Evolutionary conservation across 2,113 vertebrate genomes (phyloP), one percentile per base, ranked within the genome.

Genomic region (Pao palembangensis): DNA sequence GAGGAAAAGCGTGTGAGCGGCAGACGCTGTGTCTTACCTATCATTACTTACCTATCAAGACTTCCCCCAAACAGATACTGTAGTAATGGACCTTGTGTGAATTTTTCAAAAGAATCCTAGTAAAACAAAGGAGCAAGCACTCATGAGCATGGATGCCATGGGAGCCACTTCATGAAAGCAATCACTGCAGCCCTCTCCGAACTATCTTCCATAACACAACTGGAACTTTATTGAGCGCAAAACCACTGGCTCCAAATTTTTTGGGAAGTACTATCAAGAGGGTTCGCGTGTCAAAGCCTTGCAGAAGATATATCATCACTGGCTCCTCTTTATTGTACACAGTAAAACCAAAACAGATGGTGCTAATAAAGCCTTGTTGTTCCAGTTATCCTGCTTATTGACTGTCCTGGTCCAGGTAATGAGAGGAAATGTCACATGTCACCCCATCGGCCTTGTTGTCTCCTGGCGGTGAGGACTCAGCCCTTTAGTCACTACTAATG

Each of bases 311-410:
- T 72, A 75, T 20, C 57, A 84, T 64, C 67, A 5, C 54, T 73
- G 49, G 64, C 17, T 69, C 38, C 53, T 75, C 68, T 76, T 72
- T 17, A 42, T 61, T 69, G 55, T 74, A 46, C 59, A 50, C 75
- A 78, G 77, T 79, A 84, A 90, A 90, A 80, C 81, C 57, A 69
- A 87, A 91, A 79, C 88, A 91, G 85, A 88, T 91, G 90, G 72
- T n/a, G 28, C 74, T 88, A 84, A 88, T 88, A 84, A 88, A 87
- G 78, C 79, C 57, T 69, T 73, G 51, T 71, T 55, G 38, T 73
- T 75, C 67, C 81, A 65, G 78, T 71, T 58, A 41, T 60, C 34
- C 66, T 67, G 55, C 69, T 78, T 80, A 67, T 75, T 67, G 76
- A 78, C 70, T 71, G 62, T 72, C 72, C 65, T 44, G n/a, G 67